A percentile compares a stretch with the other conserved stretches of the same genome.
Evolutionary conservation across 2,113 vertebrate genomes (phyloP).

Genomic region (Serilophus lunatus): DNA sequence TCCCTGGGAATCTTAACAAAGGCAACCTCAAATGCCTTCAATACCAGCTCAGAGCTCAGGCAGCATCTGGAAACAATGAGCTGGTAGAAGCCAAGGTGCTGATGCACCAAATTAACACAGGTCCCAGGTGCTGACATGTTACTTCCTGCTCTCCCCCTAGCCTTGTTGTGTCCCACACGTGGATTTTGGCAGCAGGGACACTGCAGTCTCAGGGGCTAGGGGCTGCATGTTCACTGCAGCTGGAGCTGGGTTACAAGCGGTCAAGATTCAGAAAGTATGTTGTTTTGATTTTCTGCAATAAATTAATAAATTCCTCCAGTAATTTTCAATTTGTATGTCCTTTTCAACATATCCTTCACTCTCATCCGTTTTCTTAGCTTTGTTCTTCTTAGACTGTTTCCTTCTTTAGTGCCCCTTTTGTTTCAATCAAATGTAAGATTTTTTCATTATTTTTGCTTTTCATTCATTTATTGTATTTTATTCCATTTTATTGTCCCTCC

Average conservation of each 20-base stretch:
- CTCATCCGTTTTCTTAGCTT: not conserved
- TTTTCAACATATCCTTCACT: not conserved
- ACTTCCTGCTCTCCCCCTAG: slow-evolving; percentile 33
- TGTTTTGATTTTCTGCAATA: not conserved
- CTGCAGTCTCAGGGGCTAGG: not conserved
- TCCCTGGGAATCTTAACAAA: not conserved
- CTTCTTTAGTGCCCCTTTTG: not conserved
- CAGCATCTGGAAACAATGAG: slow-evolving; percentile 64
- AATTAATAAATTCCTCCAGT: not conserved
- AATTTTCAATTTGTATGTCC: not conserved
- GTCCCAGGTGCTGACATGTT: slow-evolving; percentile 53
- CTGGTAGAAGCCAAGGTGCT: slow-evolving; percentile 22
- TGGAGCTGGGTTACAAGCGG: not conserved
- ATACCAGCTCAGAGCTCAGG: not conserved
- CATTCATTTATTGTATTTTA: not conserved
- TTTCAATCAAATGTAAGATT: not conserved
- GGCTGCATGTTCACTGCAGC: rapidly evolving
- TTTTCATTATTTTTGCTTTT: not conserved
- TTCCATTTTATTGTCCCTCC: not conserved
- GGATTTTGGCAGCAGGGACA: not conserved
- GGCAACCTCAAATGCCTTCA: not conserved
- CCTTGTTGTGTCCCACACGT: not conserved
- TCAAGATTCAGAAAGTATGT: not conserved
- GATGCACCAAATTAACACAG: slow-evolving; percentile 40
- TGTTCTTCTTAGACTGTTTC: not conserved